Conservation (phyloP, 2,888 invertebrate genomes). For the Amorpha juglandis region DNA sequence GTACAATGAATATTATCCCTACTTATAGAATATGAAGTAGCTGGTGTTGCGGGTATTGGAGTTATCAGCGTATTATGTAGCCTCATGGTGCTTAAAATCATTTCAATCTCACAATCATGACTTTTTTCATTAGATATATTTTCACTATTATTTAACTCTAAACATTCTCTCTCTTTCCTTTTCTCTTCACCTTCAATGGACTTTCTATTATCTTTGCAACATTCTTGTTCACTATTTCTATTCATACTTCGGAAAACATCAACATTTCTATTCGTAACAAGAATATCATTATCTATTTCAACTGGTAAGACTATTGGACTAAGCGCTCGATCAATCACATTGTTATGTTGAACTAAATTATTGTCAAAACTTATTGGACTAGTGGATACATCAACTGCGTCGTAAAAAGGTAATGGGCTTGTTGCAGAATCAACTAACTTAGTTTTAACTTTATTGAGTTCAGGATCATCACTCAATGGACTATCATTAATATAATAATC, state of each 20-base stretch:
- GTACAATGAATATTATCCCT: conserved; percentile 12
- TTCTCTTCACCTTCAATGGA: conserved; percentile 8
- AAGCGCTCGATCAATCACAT: conserved; percentile 13
- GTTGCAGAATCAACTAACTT: conserved; percentile 40
- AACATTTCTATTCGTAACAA: neutral
- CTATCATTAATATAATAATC: conserved; percentile 56
- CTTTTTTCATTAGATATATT: conserved; percentile 43
- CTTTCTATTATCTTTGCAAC: neutral
- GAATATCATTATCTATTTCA: neutral
- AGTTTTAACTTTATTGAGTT: conserved; percentile 40
- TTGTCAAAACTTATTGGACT: conserved; percentile 29
- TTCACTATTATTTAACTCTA: conserved; percentile 57
- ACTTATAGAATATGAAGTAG: conserved; percentile 33
- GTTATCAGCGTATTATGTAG: conserved; percentile 53
- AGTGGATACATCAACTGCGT: conserved; percentile 37
- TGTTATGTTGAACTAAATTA: neutral
- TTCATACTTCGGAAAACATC: neutral
- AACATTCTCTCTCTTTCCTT: conserved; percentile 47
- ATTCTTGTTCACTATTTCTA: neutral
- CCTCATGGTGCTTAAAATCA: conserved; percentile 63
- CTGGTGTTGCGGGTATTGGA: conserved; percentile 64
- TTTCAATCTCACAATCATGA: conserved; percentile 63
- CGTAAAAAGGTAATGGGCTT: conserved; percentile 43
- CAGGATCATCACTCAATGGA: conserved; percentile 44
- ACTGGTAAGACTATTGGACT: neutral